Base-by-base conservation (phyloP, 2,888 invertebrate species). In the Steinernema carpocapsae region DNA sequence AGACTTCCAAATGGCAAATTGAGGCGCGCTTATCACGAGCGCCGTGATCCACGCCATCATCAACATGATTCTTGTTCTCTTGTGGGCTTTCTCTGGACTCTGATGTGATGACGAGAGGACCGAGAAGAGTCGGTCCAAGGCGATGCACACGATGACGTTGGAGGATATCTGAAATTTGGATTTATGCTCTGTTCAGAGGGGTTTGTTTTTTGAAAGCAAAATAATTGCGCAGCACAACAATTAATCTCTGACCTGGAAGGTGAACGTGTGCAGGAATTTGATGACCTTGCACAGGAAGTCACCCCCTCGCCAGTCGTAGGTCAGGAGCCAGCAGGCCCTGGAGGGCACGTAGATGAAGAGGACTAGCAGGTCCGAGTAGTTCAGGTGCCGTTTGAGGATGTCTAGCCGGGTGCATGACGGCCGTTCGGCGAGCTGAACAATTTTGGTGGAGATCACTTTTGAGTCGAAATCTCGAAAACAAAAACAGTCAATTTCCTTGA, bases 111-210 rank as follows among this genome's bases (percentile, higher is more conserved):
- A 78, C 0, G 81, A 83, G 19, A 85, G 76, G 3, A 86, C 84
- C 1, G 85, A 84, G 29, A 86, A 77, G 4, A 87, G 78, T 17
- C 87, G 82, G 74, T 87, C 87, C 4, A 87, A 71, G 2, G 87
- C 87, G 48, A 87, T 87, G 78, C 85, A 85, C 1, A 87, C 87
- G 75, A 87, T 85, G n/a, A 87, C 82, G 74, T 87, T 86, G 19
- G 85, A 86, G n/a, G 86, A 86, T 37, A 83, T 79, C 84, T 86
- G 78, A 71, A 82, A 78, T 26, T 32, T n/a, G n/a, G 56, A 56
- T 12, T 24, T 37, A 2, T 52, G 52, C 19, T 52, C 24, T 22
- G 22, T 22, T 3, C 26, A 17, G 26, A 24, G 2, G 17, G 4
- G 19, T 48, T 48, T 48, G 43, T 43, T 43, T 43, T 14, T 43